Conservation (phyloP, 1,140 invertebrate genomes). For the Acromyrmex echinatior region DNA sequence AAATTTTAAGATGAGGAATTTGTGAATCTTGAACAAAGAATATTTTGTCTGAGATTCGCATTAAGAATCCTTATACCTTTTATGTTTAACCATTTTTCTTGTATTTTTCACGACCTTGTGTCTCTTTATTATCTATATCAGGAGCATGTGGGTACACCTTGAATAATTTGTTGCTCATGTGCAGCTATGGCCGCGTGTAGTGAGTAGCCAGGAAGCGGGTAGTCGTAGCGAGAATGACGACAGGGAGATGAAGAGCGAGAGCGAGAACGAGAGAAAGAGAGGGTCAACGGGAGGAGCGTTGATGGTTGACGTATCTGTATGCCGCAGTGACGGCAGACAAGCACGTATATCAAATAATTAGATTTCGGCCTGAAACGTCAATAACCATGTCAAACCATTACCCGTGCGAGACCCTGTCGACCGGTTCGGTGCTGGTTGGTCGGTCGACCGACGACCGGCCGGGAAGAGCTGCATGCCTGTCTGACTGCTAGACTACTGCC, state of each 20-base stretch:
- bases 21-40: not conserved
- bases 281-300: conserved; percentile 60
- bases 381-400: conserved; percentile 87
- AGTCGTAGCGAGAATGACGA: conserved; percentile 4
- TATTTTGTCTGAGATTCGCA: not conserved
- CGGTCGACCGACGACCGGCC: conserved; percentile 55
- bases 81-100: not conserved
- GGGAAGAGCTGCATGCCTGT: conserved; percentile 69
- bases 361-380: conserved; percentile 86
- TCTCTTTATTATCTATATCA: not conserved
- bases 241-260: not conserved
- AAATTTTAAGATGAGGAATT: too few species aligned
- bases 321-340: conserved; percentile 76
- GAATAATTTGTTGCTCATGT: conserved; percentile 38
- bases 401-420: conserved; percentile 79
- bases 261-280: conserved; percentile 45
- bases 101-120: not conserved
- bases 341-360: conserved; percentile 86
- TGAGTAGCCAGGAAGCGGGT: conserved; percentile 29
- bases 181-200: conserved; percentile 1
- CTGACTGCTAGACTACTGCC: conserved; percentile 63
- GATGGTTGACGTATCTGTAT: conserved; percentile 78
- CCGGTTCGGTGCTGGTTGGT: conserved; percentile 77
- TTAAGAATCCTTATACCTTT: not conserved
- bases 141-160: not conserved